Evolutionary conservation across 53 echinoderm and acorn worm species (phyloP), one percentile per base, ranked within the genome.

Genomic region (Astropecten irregularis): DNA sequence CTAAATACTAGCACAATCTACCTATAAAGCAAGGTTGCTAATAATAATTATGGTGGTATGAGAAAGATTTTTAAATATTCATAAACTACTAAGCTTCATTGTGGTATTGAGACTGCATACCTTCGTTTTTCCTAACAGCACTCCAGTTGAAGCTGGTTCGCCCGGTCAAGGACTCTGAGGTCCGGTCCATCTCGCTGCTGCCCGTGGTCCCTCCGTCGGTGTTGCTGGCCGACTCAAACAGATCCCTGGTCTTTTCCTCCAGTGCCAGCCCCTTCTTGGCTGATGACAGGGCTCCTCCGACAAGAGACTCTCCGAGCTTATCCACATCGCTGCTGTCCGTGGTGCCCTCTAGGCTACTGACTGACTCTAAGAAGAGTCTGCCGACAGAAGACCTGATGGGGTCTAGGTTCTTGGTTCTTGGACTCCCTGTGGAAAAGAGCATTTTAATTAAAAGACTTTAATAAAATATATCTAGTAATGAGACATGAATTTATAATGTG

Each of bases 161-260:
- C 33, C 62, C 84, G 11, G 61, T 55, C 18, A 51, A 4, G 9
- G 72, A 71, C 35, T 49, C 72, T 33, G 49, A 29, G 2, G 30
- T 30, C 56, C 23, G 32, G 16, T 71, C 84, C 6, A 69, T 46
- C 65, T 89, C 68, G 49, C 62, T 82, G 44, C 68, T 54, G 26
- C 66, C 67, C 13, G 67, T 68, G 50, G 62, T 82, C 40, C 38
- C 58, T 69, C 69, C 69, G 19, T 55, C 69, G 1, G 57, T 63
- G 61, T 72, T 84, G 9, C 71, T 90, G 9, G 87, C 77, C 16
- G 89, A 89, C 63, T 93, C 93, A 93, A 90, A 93, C 77, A 92
- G 73, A 48, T 89, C 89, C 69, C 89, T 76, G 7, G 92, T 92
- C 77, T 92, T 91, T 30, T 85, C 89, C 44, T 74, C 74, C 0